Base-by-base conservation (phyloP, 2,797 vertebrate genomes). In the Labroides dimidiatus region DNA sequence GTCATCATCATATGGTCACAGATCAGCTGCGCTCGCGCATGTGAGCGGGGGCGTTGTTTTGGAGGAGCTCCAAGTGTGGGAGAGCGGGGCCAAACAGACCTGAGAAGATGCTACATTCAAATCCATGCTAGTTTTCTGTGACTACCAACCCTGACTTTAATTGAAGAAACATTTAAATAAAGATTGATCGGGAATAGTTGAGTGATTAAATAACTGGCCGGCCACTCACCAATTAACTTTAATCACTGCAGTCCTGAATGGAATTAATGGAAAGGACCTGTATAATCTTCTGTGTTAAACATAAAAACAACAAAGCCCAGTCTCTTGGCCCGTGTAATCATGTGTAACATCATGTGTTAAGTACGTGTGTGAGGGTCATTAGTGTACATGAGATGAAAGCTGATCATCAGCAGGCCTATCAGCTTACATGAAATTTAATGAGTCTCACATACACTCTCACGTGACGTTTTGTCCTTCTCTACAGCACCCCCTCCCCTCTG, bases 361-460 rank as follows among this genome's bases (percentile, higher is more conserved):
- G 70, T 69, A 53, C 17, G 49, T 84, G 77, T 42, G 56, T 59
- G 75, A 8, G 61, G 72, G 71, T 87, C 84, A 80, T 75, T 75
- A 70, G 72, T 54, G 76, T 63, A 68, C 69, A 71, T 64, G 50
- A 58, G 55, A 65, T 80, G 82, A 86, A 85, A 84, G 75, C 72
- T 69, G 84, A 86, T 85, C 84, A 70, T 73, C 71, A 50, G 49
- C 15, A 11, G 64, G 72, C 75, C 67, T 76, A 84, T 90, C 87
- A 52, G 72, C 69, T 85, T 78, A 77, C 86, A 51, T 67, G 65
- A 75, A 87, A 88, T 89, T 84, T 39, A 86, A 88, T 77, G 78
- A 44, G 56, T 80, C 75, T 77, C 79, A 80, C 77, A 82, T 73
- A 80, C 77, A 88, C 44, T 64, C 68, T 87, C 84, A 65, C 84